Conservation (phyloP, 2,888 invertebrate genomes). For the Meliscaeva auricollis region DNA sequence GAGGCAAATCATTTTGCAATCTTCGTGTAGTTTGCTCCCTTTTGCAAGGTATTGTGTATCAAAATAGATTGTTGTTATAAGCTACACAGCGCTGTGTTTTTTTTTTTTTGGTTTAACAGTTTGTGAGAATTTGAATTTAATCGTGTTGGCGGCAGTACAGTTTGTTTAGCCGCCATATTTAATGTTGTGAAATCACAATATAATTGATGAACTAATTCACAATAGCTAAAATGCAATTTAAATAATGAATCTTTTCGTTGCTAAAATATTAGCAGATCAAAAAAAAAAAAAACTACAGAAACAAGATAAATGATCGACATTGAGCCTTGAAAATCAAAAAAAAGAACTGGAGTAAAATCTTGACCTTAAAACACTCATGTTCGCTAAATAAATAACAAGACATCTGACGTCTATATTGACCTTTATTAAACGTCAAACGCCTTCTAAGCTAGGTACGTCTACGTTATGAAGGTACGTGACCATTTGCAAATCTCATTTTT, state of each 20-base stretch:
- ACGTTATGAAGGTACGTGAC: slow-evolving; percentile 3
- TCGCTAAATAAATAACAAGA: slow-evolving; percentile 1
- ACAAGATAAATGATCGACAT: slow-evolving; percentile 4
- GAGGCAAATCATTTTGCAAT: slow-evolving; percentile 70
- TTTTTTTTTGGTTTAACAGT: no score
- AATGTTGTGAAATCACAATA: slow-evolving; percentile 19
- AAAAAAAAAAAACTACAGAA: neutral
- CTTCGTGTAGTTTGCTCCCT: slow-evolving; percentile 66
- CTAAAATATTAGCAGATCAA: neutral
- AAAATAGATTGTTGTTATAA: slow-evolving; percentile 63
- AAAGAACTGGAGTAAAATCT: neutral
- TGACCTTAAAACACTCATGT: slow-evolving; percentile 10
- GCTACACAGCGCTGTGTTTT: slow-evolving; percentile 1
- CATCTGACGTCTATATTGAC: neutral
- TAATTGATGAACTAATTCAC: slow-evolving; percentile 30
- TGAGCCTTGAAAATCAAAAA: slow-evolving; percentile 36
- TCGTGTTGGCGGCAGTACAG: slow-evolving; percentile 13
- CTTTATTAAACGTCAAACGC: slow-evolving; percentile 40
- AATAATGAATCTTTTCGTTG: neutral
- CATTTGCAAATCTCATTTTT: slow-evolving; percentile 39
- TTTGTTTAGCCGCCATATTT: slow-evolving; percentile 2
- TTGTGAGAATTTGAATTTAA: slow-evolving; percentile 54
- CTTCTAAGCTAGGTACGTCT: neutral
- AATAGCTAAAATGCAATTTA: neutral
- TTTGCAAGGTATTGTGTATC: slow-evolving; percentile 70